Percentiles rank a stretch among this genome's conserved stretches.
These are phyloP conservation scores for Montipora foliosa DNA, from an alignment of 64 coral and sea anemone genomes.

Conservation along the genomic window DNA sequence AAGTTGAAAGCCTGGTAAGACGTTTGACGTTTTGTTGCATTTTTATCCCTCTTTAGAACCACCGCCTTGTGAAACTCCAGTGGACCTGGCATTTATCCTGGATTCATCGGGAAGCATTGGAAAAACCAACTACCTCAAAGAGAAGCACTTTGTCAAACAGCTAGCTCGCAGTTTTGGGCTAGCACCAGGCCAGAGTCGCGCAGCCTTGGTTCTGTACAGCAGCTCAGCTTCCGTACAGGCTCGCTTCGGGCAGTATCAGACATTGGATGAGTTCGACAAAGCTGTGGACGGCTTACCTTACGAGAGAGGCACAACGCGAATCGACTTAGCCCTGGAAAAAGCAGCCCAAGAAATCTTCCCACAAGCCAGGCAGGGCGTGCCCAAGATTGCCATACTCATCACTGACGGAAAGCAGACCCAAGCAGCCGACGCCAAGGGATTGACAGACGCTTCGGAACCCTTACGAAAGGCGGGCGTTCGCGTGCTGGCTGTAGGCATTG, in stretches of 20 bases:
- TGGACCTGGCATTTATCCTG: too few relatives aligned
- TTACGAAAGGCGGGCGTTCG: too few relatives aligned
- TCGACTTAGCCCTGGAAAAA: conserved; percentile 63
- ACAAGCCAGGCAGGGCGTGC: conserved; percentile 6
- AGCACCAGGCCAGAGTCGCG: background rate
- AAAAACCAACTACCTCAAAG: too few relatives aligned
- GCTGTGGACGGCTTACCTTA: conserved; percentile 53
- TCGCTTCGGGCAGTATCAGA: conserved; percentile 15
- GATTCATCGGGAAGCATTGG: too few relatives aligned
- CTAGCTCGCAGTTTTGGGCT: background rate
- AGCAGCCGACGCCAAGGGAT: conserved; percentile 19
- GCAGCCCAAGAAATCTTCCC: conserved; percentile 53
- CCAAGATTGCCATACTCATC: conserved; percentile 71
- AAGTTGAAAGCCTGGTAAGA: too few relatives aligned
- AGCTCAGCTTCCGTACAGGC: conserved; percentile 39
- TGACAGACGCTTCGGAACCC: too few relatives aligned
- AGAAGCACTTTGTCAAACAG: background rate
- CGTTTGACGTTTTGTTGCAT: too few relatives aligned
- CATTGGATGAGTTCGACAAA: conserved; percentile 48
- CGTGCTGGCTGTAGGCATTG: too few relatives aligned
- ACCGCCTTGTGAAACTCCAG: too few relatives aligned
- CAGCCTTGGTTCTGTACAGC: conserved; percentile 56
- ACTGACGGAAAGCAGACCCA: conserved; percentile 71
- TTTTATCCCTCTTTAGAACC: too few relatives aligned
- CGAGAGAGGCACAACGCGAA: conserved; percentile 52